Base-by-base conservation (phyloP, 1,140 invertebrate species). In the Alviniconcha marisindica region DNA sequence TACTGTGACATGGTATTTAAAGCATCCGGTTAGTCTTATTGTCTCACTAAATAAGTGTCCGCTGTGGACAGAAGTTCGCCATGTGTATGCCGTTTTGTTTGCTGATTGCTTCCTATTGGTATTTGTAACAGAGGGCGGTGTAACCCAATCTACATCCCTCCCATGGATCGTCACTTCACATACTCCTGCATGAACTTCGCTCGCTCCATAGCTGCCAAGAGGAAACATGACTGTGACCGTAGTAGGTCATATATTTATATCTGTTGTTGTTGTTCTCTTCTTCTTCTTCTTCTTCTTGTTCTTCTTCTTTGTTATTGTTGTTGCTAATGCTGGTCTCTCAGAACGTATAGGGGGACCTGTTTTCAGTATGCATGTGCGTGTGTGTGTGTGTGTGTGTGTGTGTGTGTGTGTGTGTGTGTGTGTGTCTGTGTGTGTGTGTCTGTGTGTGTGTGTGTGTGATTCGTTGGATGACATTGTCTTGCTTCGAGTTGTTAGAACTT, bases 131-230 rank as follows among this genome's bases (percentile, higher is more conserved):
- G 89, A 51, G 81, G 82, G 18, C 77, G 83, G 15, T 90, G 89
- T 81, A 84, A 86, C 56, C 87, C 88, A 0, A 90, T 90, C 28
- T 71, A 82, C 54, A 88, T 90, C 21, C 89, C 89, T 1, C 54
- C 66, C 2, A 69, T 51, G 56, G 89, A 90, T 74, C 84, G 85
- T 3, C 82, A 84, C 74, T 90, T 90, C 63, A 48, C 71, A 0
- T 81, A 78, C 4, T 51, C 66, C 14, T 89, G 89, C 77, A 90
- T 90, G 89, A 86, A 85, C 31, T 88, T 90, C 83, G 87, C 83
- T 1, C 73, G 89, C 36, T 87, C 89, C 2, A 77, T 83, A 7
- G 83, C 88, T 0, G 83, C 73, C 48, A 79, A 76, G 12, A 54
- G 82, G 40, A 51, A 80, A 31, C 71, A 82, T n/a, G 82, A 88